Base-by-base conservation (phyloP, 2,888 invertebrate species). In the Hirtodrosophila duncani region DNA sequence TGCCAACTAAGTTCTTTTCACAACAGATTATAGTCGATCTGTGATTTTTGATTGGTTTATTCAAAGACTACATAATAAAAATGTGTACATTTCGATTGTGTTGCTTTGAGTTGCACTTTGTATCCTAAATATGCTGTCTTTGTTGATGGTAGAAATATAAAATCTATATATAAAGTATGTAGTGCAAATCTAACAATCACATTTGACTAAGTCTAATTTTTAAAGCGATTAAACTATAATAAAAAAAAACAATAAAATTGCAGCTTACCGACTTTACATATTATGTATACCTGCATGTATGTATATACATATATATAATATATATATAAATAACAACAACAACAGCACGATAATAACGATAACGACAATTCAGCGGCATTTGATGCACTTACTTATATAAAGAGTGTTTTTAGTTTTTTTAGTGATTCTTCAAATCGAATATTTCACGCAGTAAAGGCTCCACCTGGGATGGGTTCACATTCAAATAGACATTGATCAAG, bases 391-490 rank as follows among this genome's bases (percentile, higher is more conserved):
- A n/a, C n/a, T n/a, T 45, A 49, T 51, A 45, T 34, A 30, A 24
- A 45, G 37, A 29, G 42, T 31, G 48, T 41, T 30, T n/a, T n/a
- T 26, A n/a, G 33, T 14, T 31, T 31, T 27, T 41, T 83, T 70
- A 87, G 59, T 87, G 87, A 82, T 88, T 92, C 83, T 96, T 96
- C 57, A 98, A 89, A 88, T 98, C 97, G 80, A 98, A 96, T 83
- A 98, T 96, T 89, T 98, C 98, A 85, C 97, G 93, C 31, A 98
- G 89, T 23, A 98, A 88, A 0, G 98, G 98, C 80, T 97, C 97
- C 30, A 98, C 94, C 83, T 93, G 92, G 52, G 92, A 90, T 18
- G 98, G 97, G 88, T 98, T 96, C 1, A 97, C 95, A 87, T 97
- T 95, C 16, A 98, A 89, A 85, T 97, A 95, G 3, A 97, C 95